Percentiles rank a stretch among this genome's conserved stretches.
Evolutionary conservation across 1,140 invertebrate species (phyloP).

Genomic region (Mylabris phalerata): DNA sequence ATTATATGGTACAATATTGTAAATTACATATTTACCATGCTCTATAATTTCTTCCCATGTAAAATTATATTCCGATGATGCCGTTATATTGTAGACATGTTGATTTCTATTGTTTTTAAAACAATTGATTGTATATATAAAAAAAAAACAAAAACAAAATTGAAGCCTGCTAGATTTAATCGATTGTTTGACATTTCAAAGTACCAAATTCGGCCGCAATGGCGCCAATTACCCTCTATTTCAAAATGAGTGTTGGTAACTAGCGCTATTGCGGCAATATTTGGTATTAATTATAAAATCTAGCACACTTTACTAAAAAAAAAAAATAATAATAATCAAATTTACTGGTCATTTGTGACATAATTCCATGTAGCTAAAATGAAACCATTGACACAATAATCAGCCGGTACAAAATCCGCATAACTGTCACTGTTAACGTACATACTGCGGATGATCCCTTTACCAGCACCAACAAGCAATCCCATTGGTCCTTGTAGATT

Average conservation of each 20-base stretch:
- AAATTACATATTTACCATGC: constrained; percentile 48
- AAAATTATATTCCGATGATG: constrained; percentile 69
- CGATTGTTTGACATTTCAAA: constrained; percentile 3
- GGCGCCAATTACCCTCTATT: no score
- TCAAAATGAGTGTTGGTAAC: no score
- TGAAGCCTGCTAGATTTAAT: background rate
- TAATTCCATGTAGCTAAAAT: constrained; percentile 50
- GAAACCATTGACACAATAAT: constrained; percentile 69
- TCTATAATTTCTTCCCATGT: constrained; percentile 53
- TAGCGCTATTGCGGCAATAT: no score
- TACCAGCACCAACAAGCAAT: constrained; percentile 69
- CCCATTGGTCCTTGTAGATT: constrained; percentile 86
- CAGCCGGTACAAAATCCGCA: constrained; percentile 81
- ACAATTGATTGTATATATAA: constrained; percentile 6
- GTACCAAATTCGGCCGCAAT: background rate
- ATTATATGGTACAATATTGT: constrained; percentile 40
- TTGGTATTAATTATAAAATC: no score
- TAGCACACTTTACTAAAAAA: no score
- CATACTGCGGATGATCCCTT: constrained; percentile 79
- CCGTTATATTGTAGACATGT: constrained; percentile 56
- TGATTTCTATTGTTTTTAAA: constrained; percentile 15
- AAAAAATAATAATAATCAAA: no score
- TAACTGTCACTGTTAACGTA: constrained; percentile 67
- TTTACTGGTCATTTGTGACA: no score
- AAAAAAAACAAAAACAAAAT: background rate